A percentile compares a stretch with the other conserved stretches of the same genome.
Evolutionary conservation across 2,888 invertebrate genomes (phyloP).

Genomic region (Macrophya annulata): DNA sequence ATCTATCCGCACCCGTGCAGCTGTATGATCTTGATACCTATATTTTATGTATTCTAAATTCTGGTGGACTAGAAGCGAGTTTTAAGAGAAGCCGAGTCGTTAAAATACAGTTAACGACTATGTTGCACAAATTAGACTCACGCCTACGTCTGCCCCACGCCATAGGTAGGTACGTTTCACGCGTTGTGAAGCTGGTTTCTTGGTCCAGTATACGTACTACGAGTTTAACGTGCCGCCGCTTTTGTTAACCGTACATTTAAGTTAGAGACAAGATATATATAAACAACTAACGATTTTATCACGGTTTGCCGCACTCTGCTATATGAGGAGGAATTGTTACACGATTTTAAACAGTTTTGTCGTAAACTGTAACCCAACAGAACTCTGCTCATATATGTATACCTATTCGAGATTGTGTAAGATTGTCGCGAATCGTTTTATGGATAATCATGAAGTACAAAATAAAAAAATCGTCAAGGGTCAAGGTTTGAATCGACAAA

Average conservation of each 20-base stretch:
- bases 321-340: slow-evolving; percentile 4
- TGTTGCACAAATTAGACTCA: slow-evolving; percentile 53
- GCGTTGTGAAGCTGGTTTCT: slow-evolving; percentile 53
- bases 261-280: neutral
- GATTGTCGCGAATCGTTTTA: neutral
- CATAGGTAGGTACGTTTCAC: slow-evolving; percentile 49
- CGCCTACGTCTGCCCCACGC: slow-evolving; percentile 40
- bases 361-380: neutral
- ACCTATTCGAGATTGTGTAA: neutral
- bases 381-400: neutral
- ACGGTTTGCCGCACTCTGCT: slow-evolving; percentile 14
- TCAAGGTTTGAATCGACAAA: neutral
- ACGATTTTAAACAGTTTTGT: slow-evolving; percentile 13
- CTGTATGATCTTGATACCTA: slow-evolving; percentile 3
- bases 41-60: neutral
- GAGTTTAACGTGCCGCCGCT: neutral
- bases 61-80: neutral
- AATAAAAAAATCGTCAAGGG: neutral
- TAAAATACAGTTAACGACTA: slow-evolving; percentile 53
- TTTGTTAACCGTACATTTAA: slow-evolving; percentile 16
- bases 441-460: neutral
- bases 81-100: slow-evolving; percentile 29
- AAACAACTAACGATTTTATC: slow-evolving; percentile 12
- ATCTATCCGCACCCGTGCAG: neutral
- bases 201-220: slow-evolving; percentile 14